phyloP scores from a whole-genome alignment of 2,888 invertebrate genomes.

The Drosophila anomalata region DNA sequence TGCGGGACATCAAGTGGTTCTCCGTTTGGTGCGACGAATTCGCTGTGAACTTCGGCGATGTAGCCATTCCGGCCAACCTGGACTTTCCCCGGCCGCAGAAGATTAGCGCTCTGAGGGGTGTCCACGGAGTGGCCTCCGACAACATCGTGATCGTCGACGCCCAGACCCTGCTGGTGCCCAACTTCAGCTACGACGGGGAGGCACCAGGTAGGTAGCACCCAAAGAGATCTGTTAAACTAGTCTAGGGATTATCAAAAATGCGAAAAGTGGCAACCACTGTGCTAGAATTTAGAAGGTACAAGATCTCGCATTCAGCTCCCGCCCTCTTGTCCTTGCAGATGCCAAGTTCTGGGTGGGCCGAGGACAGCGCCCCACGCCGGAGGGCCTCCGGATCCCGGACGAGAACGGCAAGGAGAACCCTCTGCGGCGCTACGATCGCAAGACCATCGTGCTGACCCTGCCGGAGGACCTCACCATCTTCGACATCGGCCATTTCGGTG shows the following conservation, averaged over 20 bases:
- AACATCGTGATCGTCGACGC: conserved; percentile 95
- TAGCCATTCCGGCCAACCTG: conserved; percentile 90
- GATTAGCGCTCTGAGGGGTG: conserved; percentile 89
- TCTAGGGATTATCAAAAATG: no score
- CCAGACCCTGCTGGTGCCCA: conserved; percentile 94
- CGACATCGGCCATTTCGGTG: conserved; percentile 95
- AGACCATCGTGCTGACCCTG: conserved; percentile 94
- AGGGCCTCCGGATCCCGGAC: conserved; percentile 94
- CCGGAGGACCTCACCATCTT: conserved; percentile 95
- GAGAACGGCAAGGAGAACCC: conserved; percentile 94
- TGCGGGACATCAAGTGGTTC: conserved; percentile 93
- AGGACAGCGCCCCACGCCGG: conserved; percentile 91
- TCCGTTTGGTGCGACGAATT: conserved; percentile 96
- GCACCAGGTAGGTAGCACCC: conserved; percentile 91
- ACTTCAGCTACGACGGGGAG: conserved; percentile 96
- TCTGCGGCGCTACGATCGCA: conserved; percentile 91
- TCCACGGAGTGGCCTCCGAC: conserved; percentile 93
- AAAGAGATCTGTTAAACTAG: not conserved
- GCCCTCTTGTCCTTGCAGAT: conserved; percentile 85
- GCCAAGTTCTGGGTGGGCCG: conserved; percentile 97
- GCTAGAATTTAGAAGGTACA: not conserved
- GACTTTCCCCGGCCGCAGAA: conserved; percentile 94
- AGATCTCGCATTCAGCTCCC: not conserved
- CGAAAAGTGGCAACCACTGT: not conserved
- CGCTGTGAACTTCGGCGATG: conserved; percentile 95